Conservation (phyloP, 2,888 invertebrate genomes). For the Rotaria magnacalcarata region DNA sequence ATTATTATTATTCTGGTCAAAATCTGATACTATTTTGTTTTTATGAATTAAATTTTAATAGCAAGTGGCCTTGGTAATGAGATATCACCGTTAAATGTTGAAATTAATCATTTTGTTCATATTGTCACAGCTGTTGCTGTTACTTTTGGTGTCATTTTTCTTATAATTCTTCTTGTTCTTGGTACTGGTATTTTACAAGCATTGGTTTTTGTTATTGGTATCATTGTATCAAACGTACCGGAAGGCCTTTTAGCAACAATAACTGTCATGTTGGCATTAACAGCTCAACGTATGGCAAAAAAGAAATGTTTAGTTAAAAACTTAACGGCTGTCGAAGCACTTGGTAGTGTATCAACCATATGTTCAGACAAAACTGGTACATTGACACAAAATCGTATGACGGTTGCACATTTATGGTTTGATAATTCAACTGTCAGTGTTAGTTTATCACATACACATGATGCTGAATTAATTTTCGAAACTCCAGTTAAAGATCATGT, state of each 20-base stretch:
- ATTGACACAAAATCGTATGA: slow-evolving; percentile 48
- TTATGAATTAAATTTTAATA: neutral
- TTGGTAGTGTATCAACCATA: slow-evolving; percentile 45
- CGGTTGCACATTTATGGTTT: slow-evolving; percentile 48
- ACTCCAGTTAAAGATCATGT: slow-evolving; percentile 31
- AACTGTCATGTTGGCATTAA: slow-evolving; percentile 47
- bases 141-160: slow-evolving; percentile 48
- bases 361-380: slow-evolving; percentile 48
- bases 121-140: slow-evolving; percentile 49
- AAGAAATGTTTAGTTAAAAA: slow-evolving; percentile 46
- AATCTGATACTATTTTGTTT: neutral
- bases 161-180: slow-evolving; percentile 46
- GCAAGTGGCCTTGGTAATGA: slow-evolving; percentile 49
- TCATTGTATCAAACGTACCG: slow-evolving; percentile 51
- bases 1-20: too few species aligned
- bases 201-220: slow-evolving; percentile 47
- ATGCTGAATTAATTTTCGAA: slow-evolving; percentile 42
- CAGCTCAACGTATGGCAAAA: slow-evolving; percentile 47
- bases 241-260: slow-evolving; percentile 49
- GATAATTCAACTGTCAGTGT: slow-evolving; percentile 46
- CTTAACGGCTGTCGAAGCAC: slow-evolving; percentile 45
- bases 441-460: slow-evolving; percentile 45
- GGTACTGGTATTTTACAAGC: slow-evolving; percentile 44
- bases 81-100: slow-evolving; percentile 49
- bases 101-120: slow-evolving; percentile 46